A percentile compares a stretch with the other conserved stretches of the same genome.
Conservation (phyloP, 1,140 invertebrate species). For the Nephila pilipes region DNA sequence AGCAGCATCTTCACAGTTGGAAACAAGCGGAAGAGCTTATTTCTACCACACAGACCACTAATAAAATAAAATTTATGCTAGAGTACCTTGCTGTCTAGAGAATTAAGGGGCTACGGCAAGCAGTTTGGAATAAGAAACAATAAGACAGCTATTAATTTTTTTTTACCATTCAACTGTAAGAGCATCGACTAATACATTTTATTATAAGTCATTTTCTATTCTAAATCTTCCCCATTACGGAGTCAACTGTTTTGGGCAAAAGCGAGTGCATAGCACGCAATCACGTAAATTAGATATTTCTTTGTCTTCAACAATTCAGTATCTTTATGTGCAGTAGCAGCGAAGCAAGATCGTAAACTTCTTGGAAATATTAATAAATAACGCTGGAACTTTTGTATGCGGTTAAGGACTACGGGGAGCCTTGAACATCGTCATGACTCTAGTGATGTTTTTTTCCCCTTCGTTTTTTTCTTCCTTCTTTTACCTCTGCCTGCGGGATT, state of each 20-base stretch:
- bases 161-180: constrained; percentile 48
- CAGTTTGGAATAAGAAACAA: constrained; percentile 49
- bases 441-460: background rate
- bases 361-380: constrained; percentile 64
- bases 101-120: constrained; percentile 25
- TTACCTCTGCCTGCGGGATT: constrained; percentile 28
- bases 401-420: constrained; percentile 47
- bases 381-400: constrained; percentile 65
- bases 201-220: constrained; percentile 63
- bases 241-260: constrained; percentile 52
- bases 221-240: constrained; percentile 47
- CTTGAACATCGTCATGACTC: constrained; percentile 55
- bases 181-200: constrained; percentile 43
- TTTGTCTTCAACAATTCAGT: constrained; percentile 66
- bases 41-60: constrained; percentile 27
- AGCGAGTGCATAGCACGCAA: constrained; percentile 54
- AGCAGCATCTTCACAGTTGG: background rate
- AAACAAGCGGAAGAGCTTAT: constrained; percentile 31
- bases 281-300: constrained; percentile 67
- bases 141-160: constrained; percentile 47
- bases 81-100: constrained; percentile 14
- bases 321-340: constrained; percentile 56
- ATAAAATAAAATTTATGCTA: constrained; percentile 38
- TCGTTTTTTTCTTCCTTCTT: constrained; percentile 27
- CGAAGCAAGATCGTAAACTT: constrained; percentile 61